A percentile compares a stretch with the other conserved stretches of the same genome.
phyloP scores from a whole-genome alignment of 2,113 vertebrate species.

The Lepus timidus region DNA sequence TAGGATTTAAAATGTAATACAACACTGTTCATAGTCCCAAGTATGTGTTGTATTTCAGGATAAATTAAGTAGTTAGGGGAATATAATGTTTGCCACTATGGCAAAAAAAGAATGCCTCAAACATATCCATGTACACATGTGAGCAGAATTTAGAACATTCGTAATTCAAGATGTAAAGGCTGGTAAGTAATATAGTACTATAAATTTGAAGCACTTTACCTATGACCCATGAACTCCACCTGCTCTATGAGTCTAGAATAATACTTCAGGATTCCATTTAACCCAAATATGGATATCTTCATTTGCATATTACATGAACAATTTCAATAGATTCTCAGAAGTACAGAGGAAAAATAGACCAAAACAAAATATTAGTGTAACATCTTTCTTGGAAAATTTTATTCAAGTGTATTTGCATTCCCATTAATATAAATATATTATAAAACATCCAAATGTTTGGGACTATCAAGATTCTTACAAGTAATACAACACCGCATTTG shows the following conservation, averaged over 20 bases:
- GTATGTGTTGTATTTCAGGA: not conserved
- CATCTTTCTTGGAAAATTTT: not conserved
- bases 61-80: not conserved
- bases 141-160: not conserved
- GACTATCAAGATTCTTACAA: not conserved
- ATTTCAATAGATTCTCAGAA: slow-evolving; percentile 32
- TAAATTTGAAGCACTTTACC: not conserved
- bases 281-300: not conserved
- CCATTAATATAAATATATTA: not conserved
- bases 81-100: not conserved
- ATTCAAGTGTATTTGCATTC: not conserved
- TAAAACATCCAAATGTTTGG: not conserved
- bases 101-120: not conserved
- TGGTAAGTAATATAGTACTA: not conserved
- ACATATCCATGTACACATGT: not conserved
- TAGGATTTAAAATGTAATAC: not conserved
- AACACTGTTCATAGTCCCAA: not conserved
- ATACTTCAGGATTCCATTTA: not conserved
- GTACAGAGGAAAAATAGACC: not conserved
- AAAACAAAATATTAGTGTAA: not conserved
- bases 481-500: not conserved
- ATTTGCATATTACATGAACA: not conserved
- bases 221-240: not conserved
- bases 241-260: fast-evolving
- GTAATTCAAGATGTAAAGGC: not conserved